Percentiles rank a stretch among this genome's conserved stretches.
phyloP scores from a whole-genome alignment of 2,888 invertebrate genomes.

The Campoplex nolae region DNA sequence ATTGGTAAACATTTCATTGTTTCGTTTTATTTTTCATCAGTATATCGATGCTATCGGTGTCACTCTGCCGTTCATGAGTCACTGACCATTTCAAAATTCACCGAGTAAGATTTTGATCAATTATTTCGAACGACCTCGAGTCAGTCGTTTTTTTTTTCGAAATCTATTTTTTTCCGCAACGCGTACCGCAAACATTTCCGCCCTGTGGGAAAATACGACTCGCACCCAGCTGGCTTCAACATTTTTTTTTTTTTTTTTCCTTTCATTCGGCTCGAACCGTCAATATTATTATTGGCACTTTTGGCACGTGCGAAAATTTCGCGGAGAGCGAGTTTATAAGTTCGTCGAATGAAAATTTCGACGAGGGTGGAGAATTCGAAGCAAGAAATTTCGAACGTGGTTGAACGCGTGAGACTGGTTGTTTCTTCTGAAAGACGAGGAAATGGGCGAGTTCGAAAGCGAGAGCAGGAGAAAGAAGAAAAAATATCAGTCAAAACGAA shows the following conservation, averaged over 20 bases:
- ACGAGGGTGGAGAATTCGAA: conserved; percentile 36
- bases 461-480: background rate
- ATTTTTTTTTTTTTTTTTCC: conserved; percentile 11
- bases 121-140: conserved; percentile 18
- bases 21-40: background rate
- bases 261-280: conserved; percentile 34
- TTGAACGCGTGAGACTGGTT: background rate
- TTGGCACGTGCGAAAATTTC: conserved; percentile 57
- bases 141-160: conserved; percentile 7
- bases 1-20: background rate
- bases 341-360: conserved; percentile 22
- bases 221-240: conserved; percentile 23
- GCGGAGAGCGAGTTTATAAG: background rate
- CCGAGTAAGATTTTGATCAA: conserved; percentile 16
- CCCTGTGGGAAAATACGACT: conserved; percentile 19
- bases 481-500: conserved; percentile 12
- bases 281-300: conserved; percentile 69
- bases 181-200: conserved; percentile 9
- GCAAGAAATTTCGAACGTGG: conserved; percentile 44
- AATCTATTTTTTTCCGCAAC: conserved; percentile 44
- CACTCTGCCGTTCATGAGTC: background rate
- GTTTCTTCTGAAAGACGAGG: conserved; percentile 16
- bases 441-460: background rate
- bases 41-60: background rate
- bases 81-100: conserved; percentile 35